Conservation (phyloP, 1,140 invertebrate genomes). For the Panulirus ornatus region DNA sequence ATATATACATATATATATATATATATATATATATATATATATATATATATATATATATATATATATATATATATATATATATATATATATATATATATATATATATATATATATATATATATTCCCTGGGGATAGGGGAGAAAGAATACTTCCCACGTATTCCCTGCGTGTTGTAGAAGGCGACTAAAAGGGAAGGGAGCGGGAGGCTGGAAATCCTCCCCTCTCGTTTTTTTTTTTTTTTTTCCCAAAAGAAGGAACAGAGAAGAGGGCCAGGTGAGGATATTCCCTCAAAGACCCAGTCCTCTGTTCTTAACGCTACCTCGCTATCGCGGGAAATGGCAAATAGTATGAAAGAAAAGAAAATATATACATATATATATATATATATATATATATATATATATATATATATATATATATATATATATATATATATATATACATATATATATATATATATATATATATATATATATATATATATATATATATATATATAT, state of each 20-base stretch:
- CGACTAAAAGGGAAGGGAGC: too few relatives aligned
- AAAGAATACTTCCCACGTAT: too few relatives aligned
- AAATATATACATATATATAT: constrained; percentile 7
- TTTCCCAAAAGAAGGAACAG: too few relatives aligned
- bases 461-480: constrained; percentile 14
- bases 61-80: not conserved
- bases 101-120: constrained; percentile 14
- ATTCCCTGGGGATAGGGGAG: too few relatives aligned
- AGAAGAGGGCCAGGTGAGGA: too few relatives aligned
- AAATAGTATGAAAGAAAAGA: too few relatives aligned
- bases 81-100: constrained; percentile 2
- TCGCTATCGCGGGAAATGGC: too few relatives aligned
- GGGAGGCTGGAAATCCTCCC: too few relatives aligned
- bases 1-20: not conserved
- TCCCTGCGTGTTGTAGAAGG: too few relatives aligned
- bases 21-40: not conserved
- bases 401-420: constrained; percentile 14
- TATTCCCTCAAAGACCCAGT: too few relatives aligned
- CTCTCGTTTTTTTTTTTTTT: too few relatives aligned
- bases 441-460: constrained; percentile 11
- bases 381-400: constrained; percentile 14
- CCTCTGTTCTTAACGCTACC: too few relatives aligned
- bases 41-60: not conserved
- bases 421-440: constrained; percentile 14
- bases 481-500: constrained; percentile 14